Evolutionary conservation across 2,888 invertebrate species (phyloP).

Genomic region (Gandaritis pyraliata): DNA sequence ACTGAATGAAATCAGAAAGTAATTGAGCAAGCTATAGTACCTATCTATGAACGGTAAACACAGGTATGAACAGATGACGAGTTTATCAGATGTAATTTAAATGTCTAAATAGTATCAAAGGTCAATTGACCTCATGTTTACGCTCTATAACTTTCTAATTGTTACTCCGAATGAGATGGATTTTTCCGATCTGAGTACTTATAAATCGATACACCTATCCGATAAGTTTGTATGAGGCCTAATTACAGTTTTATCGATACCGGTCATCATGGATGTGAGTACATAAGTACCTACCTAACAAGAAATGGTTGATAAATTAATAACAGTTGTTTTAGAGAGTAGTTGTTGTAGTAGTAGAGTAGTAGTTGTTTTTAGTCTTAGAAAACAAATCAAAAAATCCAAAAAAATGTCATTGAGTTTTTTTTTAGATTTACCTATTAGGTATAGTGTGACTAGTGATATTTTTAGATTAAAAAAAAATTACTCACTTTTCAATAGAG

Average conservation of each 20-base stretch:
- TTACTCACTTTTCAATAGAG: slow-evolving; percentile 96
- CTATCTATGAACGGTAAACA: slow-evolving; percentile 11
- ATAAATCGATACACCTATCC: slow-evolving; percentile 78
- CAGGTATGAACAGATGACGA: slow-evolving; percentile 13
- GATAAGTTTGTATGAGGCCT: slow-evolving; percentile 75
- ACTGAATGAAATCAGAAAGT: slow-evolving; percentile 18
- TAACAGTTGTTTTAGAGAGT: slow-evolving; percentile 42
- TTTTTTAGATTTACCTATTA: too few relatives aligned
- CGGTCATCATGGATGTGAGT: slow-evolving; percentile 62
- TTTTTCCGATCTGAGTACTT: slow-evolving; percentile 70
- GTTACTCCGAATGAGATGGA: slow-evolving; percentile 57
- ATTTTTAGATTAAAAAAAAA: slow-evolving; percentile 53
- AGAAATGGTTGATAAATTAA: slow-evolving; percentile 79
- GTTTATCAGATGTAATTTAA: slow-evolving; percentile 1
- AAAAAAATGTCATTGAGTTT: too few relatives aligned
- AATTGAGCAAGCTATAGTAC: slow-evolving; percentile 4
- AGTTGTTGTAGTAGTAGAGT: background rate
- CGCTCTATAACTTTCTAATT: slow-evolving; percentile 26
- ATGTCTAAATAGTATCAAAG: background rate
- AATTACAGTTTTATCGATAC: slow-evolving; percentile 78
- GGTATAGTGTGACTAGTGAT: too few relatives aligned
- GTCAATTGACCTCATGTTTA: slow-evolving; percentile 45
- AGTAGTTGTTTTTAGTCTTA: too few relatives aligned
- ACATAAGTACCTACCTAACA: slow-evolving; percentile 50
- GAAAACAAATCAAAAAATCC: too few relatives aligned